These are phyloP conservation scores for Dicrostonyx torquatus DNA, from an alignment of 2,797 vertebrate species.

Conservation along the genomic window DNA sequence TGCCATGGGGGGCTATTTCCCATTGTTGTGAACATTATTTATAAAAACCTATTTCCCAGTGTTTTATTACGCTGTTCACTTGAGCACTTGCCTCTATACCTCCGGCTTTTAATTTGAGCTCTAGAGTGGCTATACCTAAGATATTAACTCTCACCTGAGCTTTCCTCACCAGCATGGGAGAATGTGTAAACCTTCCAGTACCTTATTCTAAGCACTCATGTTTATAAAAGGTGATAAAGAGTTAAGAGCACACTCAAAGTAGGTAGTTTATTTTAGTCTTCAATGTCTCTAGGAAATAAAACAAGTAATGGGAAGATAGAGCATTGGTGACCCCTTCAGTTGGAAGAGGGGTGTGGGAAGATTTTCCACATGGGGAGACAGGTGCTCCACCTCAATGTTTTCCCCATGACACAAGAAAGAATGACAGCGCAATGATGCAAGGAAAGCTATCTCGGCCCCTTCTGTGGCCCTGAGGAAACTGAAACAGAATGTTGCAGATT, in stretches of 20 bases:
- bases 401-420: background rate
- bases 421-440: background rate
- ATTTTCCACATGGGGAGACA: background rate
- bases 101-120: background rate
- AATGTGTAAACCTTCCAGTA: background rate
- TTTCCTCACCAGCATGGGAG: background rate
- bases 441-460: background rate
- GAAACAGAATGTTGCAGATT: background rate
- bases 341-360: background rate
- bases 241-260: background rate
- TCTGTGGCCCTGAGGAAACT: rapidly evolving
- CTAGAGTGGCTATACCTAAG: background rate
- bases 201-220: background rate
- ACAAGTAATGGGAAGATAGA: background rate
- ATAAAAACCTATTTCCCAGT: too few relatives aligned
- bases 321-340: background rate
- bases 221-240: background rate
- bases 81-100: background rate
- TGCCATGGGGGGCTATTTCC: too few relatives aligned
- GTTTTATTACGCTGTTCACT: rapidly evolving
- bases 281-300: background rate
- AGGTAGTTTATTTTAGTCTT: background rate
- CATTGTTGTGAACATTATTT: background rate
- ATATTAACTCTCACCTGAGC: background rate
- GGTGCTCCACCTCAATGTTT: background rate